These are phyloP conservation scores for Margaritifera margaritifera DNA, from an alignment of 2,888 invertebrate species.

Conservation along the genomic window DNA sequence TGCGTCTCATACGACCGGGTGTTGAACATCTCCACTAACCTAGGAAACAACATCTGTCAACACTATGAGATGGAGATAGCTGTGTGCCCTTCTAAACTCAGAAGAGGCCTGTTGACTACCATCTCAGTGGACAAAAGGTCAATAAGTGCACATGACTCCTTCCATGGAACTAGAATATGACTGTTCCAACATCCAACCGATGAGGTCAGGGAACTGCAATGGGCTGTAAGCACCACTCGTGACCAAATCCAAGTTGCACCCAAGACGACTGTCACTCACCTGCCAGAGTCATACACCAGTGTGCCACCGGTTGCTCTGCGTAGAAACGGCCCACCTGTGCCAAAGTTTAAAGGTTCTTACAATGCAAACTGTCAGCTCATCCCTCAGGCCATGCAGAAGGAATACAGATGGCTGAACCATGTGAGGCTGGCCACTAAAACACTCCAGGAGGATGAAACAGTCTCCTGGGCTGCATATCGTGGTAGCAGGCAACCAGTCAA, in stretches of 20 bases:
- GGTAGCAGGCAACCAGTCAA: too few species aligned
- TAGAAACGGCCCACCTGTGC: too few species aligned
- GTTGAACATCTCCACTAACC: conserved; percentile 12
- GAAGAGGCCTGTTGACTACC: conserved; percentile 19
- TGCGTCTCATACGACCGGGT: conserved; percentile 32
- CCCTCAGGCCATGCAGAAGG: too few species aligned
- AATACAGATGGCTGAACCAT: too few species aligned
- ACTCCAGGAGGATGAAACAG: too few species aligned
- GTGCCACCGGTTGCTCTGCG: too few species aligned
- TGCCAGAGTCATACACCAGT: too few species aligned
- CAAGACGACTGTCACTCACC: not conserved
- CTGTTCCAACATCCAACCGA: conserved; percentile 13
- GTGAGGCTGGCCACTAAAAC: too few species aligned
- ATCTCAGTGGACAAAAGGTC: conserved; percentile 21
- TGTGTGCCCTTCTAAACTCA: conserved; percentile 21
- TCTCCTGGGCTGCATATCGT: too few species aligned
- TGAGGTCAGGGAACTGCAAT: conserved; percentile 5
- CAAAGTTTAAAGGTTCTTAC: too few species aligned
- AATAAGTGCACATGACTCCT: conserved; percentile 26
- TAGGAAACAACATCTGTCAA: conserved; percentile 14
- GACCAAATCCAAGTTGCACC: too few species aligned
- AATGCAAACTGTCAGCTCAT: too few species aligned
- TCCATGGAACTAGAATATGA: conserved; percentile 27
- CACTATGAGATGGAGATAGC: conserved; percentile 8
- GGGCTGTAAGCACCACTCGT: not conserved